phyloP scores from a whole-genome alignment of 2,888 invertebrate species.

The Cynaeus angustus region DNA sequence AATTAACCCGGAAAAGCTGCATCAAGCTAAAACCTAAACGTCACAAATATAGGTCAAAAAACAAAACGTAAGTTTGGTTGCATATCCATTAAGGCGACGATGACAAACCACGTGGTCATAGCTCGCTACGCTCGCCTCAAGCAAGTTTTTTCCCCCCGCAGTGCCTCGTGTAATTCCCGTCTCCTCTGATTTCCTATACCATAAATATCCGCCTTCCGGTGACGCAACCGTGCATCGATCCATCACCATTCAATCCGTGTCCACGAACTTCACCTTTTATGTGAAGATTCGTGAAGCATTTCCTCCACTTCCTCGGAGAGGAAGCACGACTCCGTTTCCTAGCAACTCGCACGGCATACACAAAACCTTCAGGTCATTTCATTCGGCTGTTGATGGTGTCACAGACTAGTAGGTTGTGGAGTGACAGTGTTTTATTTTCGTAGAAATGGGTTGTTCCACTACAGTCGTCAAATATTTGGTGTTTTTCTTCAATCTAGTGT shows the following conservation, averaged over 20 bases:
- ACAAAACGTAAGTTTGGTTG: no score
- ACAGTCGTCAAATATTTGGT: conserved; percentile 65
- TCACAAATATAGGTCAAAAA: no score
- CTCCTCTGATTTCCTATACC: no score
- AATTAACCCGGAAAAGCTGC: no score
- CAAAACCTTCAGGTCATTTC: conserved; percentile 48
- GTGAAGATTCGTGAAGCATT: conserved; percentile 41
- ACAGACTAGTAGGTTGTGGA: conserved; percentile 4
- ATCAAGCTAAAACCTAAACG: no score
- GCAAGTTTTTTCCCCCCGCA: no score
- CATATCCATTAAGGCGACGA: no score
- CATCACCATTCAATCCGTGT: conserved; percentile 24
- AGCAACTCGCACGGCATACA: conserved; percentile 55
- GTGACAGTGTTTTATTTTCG: conserved; percentile 24
- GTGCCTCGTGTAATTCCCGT: no score
- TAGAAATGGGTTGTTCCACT: conserved; percentile 65
- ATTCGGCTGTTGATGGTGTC: conserved; percentile 32
- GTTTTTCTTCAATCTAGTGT: conserved; percentile 73
- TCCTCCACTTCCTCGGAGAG: conserved; percentile 36
- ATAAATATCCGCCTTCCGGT: neutral
- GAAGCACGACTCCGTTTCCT: conserved; percentile 50
- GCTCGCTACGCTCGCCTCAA: no score
- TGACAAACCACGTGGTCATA: no score
- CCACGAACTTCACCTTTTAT: conserved; percentile 23
- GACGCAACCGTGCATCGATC: conserved; percentile 9